phyloP scores from a whole-genome alignment of 2,797 vertebrate species.

The Sebastolobus alascanus region DNA sequence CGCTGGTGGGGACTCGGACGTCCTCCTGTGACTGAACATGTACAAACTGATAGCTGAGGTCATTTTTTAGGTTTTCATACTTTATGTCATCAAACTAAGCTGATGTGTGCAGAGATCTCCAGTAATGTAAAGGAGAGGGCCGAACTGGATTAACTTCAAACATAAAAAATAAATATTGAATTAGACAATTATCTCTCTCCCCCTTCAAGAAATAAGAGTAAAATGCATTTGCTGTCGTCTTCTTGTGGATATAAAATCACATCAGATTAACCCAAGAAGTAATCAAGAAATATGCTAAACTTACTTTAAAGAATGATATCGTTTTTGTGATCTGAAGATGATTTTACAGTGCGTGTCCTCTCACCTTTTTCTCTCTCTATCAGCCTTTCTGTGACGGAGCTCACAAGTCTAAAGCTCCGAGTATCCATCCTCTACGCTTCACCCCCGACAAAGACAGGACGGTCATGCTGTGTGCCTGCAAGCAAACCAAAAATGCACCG shows the following conservation, averaged over 20 bases:
- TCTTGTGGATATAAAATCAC: background rate
- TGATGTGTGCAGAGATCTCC: background rate
- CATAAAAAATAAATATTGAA: background rate
- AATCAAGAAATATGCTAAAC: background rate
- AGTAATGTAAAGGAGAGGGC: background rate
- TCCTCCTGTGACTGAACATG: background rate
- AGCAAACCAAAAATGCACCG: conserved; percentile 84
- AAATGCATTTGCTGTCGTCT: background rate
- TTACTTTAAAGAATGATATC: background rate
- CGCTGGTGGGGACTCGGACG: background rate
- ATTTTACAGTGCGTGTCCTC: background rate
- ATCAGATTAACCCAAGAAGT: background rate
- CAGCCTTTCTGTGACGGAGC: conserved; percentile 92
- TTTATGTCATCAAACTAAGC: background rate
- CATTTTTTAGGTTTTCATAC: background rate
- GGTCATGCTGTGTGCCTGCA: conserved; percentile 88
- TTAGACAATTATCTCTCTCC: background rate
- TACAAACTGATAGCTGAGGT: background rate
- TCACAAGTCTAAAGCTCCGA: conserved; percentile 81
- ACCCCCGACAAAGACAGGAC: conserved; percentile 67
- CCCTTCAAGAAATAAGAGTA: background rate
- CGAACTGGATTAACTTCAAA: background rate
- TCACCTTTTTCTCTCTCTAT: background rate
- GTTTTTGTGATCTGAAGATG: background rate
- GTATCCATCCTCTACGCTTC: conserved; percentile 85